Conservation (phyloP, 2,888 invertebrate species). For the Cheilosia soror region DNA sequence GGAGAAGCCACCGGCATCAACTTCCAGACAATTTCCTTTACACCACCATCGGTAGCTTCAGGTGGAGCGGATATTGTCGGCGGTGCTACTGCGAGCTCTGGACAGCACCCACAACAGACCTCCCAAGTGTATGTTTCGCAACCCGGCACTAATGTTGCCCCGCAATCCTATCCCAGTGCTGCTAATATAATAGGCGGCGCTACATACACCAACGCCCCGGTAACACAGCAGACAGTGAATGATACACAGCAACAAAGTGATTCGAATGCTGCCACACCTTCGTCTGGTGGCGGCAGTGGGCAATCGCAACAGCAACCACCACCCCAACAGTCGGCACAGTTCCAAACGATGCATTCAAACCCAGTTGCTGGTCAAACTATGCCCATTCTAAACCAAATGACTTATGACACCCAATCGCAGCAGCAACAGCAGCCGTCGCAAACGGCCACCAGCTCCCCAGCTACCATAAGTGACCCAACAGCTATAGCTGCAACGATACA, state of each 20-base stretch:
- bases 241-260: constrained; percentile 68
- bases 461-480: constrained; percentile 81
- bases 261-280: constrained; percentile 66
- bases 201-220: constrained; percentile 62
- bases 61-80: constrained; percentile 52
- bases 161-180: constrained; percentile 81
- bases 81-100: constrained; percentile 49
- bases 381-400: constrained; percentile 80
- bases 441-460: constrained; percentile 79
- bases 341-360: constrained; percentile 60
- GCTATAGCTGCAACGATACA: constrained; percentile 78
- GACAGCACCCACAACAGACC: constrained; percentile 72
- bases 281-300: constrained; percentile 76
- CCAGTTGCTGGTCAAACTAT: constrained; percentile 79
- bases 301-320: constrained; percentile 37
- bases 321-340: constrained; percentile 50
- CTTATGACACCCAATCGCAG: constrained; percentile 78
- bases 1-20: constrained; percentile 41
- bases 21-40: constrained; percentile 61
- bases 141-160: constrained; percentile 56
- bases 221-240: constrained; percentile 47
- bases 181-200: constrained; percentile 60
- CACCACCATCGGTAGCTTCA: constrained; percentile 13
- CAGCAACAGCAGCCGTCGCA: constrained; percentile 76
- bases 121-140: constrained; percentile 77